These are phyloP conservation scores for Bombus superbus DNA, from an alignment of 1,140 invertebrate species.

Conservation along the genomic window DNA sequence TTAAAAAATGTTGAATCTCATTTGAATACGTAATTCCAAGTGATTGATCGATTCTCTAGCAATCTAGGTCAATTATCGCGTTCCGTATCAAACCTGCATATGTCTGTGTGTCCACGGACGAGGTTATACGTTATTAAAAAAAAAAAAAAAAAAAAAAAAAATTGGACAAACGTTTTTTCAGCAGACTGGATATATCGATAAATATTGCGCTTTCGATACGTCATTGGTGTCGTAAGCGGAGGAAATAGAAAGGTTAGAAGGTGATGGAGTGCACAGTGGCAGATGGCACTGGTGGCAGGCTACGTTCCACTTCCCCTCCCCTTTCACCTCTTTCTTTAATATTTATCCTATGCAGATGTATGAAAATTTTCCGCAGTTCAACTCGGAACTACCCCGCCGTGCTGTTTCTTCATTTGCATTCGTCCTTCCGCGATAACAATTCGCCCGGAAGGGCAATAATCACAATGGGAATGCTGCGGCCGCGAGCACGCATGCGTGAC, in stretches of 20 bases:
- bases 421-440: conserved; percentile 57
- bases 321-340: conserved; percentile 33
- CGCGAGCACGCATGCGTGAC: conserved; percentile 12
- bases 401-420: conserved; percentile 58
- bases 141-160: too few species aligned
- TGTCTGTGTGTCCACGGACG: too few species aligned
- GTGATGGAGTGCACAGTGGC: neutral
- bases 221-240: neutral
- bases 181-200: neutral
- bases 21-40: too few species aligned
- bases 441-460: conserved; percentile 49
- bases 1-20: too few species aligned
- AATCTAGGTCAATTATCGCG: too few species aligned
- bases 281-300: conserved; percentile 12
- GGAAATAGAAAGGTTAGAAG: conserved; percentile 4
- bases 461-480: conserved; percentile 16
- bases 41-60: too few species aligned
- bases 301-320: neutral
- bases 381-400: neutral
- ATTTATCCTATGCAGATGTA: conserved; percentile 51
- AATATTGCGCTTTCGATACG: neutral
- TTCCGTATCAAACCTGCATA: too few species aligned
- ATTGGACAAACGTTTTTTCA: too few species aligned
- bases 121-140: too few species aligned
- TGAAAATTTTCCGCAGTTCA: conserved; percentile 43